phyloP scores from a whole-genome alignment of 2,888 invertebrate genomes.

The Atherix ibis region DNA sequence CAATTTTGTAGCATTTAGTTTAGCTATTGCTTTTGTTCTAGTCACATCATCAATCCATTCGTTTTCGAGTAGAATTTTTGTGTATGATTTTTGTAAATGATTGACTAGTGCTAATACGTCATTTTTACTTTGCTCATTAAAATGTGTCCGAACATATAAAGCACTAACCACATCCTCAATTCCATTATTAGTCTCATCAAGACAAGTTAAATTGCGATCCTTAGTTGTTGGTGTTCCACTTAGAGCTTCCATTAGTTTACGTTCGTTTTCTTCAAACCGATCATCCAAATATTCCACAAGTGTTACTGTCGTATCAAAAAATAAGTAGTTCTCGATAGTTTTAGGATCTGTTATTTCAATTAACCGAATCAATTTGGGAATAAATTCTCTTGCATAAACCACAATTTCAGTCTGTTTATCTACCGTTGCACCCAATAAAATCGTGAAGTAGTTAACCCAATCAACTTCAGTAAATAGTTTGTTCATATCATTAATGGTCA shows the following conservation, averaged over 20 bases:
- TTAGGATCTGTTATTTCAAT: conserved; percentile 39
- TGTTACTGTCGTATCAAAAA: conserved; percentile 63
- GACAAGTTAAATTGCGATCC: too few relatives aligned
- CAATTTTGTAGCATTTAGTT: conserved; percentile 58
- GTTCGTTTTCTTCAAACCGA: conserved; percentile 60
- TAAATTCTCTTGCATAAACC: conserved; percentile 48
- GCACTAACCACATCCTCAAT: conserved; percentile 61
- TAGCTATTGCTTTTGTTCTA: conserved; percentile 54
- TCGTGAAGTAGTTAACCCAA: conserved; percentile 48
- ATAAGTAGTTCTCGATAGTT: conserved; percentile 52
- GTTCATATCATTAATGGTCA: conserved; percentile 50
- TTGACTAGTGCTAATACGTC: conserved; percentile 67
- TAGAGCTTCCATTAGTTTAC: conserved; percentile 50
- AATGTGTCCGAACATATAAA: conserved; percentile 67
- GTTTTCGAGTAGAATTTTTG: conserved; percentile 51
- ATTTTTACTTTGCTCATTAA: conserved; percentile 66
- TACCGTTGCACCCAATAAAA: conserved; percentile 37
- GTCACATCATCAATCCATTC: conserved; percentile 71
- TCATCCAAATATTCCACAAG: conserved; percentile 64
- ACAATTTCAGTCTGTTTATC: neutral
- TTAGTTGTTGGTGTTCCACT: conserved; percentile 69
- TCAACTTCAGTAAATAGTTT: conserved; percentile 47
- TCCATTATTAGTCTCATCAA: conserved; percentile 48
- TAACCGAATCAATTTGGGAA: conserved; percentile 43
- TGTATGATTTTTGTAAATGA: conserved; percentile 60